Percentiles rank a stretch among this genome's conserved stretches.
Conservation (phyloP, 92 coral and sea anemone genomes). For the Palythoa grandis region DNA sequence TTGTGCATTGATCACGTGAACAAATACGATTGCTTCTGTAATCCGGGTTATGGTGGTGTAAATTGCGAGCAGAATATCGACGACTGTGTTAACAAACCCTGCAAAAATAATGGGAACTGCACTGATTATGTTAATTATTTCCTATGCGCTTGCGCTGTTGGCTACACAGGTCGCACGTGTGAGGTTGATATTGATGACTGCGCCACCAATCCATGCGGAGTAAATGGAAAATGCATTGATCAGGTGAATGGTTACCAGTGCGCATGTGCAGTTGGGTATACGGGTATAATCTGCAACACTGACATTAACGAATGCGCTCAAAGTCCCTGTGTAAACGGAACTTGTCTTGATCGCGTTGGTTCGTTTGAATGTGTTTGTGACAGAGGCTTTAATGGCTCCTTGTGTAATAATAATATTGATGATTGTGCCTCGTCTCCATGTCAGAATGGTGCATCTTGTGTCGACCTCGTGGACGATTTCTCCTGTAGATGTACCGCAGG, state of each 20-base stretch:
- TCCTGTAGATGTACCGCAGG: conserved; percentile 73
- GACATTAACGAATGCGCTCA: conserved; percentile 71
- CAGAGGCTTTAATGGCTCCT: conserved; percentile 66
- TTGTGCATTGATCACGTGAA: conserved; percentile 74
- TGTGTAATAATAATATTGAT: conserved; percentile 67
- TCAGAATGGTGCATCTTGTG: conserved; percentile 70
- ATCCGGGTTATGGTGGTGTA: conserved; percentile 77
- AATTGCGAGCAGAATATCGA: conserved; percentile 79
- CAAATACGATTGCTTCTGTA: conserved; percentile 73
- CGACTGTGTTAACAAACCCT: conserved; percentile 79
- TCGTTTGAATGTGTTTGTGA: conserved; percentile 71
- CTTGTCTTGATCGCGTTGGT: conserved; percentile 72
- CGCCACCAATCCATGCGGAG: conserved; percentile 60
- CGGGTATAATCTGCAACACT: conserved; percentile 60
- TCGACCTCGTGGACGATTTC: conserved; percentile 72
- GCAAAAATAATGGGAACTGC: conserved; percentile 75
- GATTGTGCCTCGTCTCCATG: conserved; percentile 75
- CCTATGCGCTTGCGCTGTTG: conserved; percentile 70
- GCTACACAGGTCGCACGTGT: conserved; percentile 78
- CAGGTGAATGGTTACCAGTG: conserved; percentile 72
- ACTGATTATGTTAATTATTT: conserved; percentile 75
- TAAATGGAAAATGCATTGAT: conserved; percentile 68
- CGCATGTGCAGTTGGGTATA: conserved; percentile 66
- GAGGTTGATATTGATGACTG: conserved; percentile 79
- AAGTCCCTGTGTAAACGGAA: conserved; percentile 72